phyloP scores from a whole-genome alignment of 2,797 vertebrate species.

The Eremophila alpestris region DNA sequence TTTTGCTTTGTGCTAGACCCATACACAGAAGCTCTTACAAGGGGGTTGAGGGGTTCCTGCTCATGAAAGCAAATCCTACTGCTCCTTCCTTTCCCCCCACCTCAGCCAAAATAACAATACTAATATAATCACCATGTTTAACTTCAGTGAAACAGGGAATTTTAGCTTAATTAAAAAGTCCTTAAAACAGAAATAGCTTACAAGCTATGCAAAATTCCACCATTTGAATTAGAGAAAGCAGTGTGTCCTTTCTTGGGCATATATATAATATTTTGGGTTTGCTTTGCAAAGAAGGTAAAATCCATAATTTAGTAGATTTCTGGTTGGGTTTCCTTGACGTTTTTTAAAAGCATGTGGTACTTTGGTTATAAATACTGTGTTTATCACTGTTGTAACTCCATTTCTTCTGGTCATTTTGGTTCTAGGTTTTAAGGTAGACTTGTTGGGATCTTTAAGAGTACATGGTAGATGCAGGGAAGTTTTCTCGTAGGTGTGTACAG shows the following conservation, averaged over 20 bases:
- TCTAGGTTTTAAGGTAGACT: not conserved
- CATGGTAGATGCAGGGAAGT: not conserved
- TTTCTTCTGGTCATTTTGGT: not conserved
- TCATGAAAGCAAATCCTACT: not conserved
- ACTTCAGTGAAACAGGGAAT: not conserved
- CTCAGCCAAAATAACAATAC: not conserved
- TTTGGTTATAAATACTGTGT: not conserved
- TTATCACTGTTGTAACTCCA: not conserved
- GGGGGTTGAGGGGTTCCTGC: not conserved
- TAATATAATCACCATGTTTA: not conserved
- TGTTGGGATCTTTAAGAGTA: not conserved
- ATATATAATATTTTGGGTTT: not conserved
- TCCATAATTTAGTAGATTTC: not conserved
- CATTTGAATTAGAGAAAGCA: not conserved
- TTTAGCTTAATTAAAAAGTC: not conserved
- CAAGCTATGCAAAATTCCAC: not conserved
- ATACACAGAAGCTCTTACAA: not conserved
- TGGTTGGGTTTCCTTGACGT: not conserved
- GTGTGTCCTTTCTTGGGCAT: not conserved
- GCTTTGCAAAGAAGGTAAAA: slow-evolving; percentile 1
- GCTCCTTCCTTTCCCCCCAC: not conserved
- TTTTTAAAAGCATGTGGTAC: not conserved
- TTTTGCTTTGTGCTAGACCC: not conserved
- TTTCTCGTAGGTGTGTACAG: not conserved
- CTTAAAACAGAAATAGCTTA: not conserved